Percentiles rank a stretch among this genome's conserved stretches.
Conservation (phyloP, 2,888 invertebrate species). For the Calameuta idolon region DNA sequence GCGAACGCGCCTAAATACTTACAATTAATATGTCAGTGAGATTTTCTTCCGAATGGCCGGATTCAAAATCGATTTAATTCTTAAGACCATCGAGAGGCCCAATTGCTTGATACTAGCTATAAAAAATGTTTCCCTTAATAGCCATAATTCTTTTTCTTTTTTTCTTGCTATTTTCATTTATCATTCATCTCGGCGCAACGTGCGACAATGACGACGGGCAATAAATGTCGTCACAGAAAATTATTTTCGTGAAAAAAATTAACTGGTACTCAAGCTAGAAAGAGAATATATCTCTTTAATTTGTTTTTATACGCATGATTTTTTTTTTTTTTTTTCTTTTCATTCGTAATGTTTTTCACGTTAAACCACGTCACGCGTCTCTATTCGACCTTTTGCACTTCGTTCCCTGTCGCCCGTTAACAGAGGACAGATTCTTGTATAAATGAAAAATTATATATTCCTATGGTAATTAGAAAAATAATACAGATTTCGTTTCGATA, state of each 20-base stretch:
- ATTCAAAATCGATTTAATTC: not conserved
- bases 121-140: not conserved
- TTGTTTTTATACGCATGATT: not conserved
- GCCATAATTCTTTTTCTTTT: not conserved
- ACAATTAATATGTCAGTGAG: not conserved
- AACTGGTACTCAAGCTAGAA: not conserved
- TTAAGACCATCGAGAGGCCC: not conserved
- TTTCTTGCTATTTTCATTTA: not conserved
- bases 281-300: not conserved
- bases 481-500: conserved; percentile 54
- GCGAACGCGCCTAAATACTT: not conserved
- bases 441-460: conserved; percentile 20
- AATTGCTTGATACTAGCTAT: not conserved
- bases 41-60: not conserved
- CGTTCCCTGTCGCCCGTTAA: not conserved
- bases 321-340: not conserved
- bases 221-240: not conserved
- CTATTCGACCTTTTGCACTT: conserved; percentile 5
- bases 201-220: not conserved
- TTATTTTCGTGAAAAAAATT: not conserved
- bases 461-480: conserved; percentile 63
- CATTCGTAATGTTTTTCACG: not conserved
- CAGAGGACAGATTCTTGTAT: conserved; percentile 13
- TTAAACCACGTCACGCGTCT: not conserved
- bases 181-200: not conserved